Base-by-base conservation (phyloP, 2,888 invertebrate species). In the Athalia circularis region DNA sequence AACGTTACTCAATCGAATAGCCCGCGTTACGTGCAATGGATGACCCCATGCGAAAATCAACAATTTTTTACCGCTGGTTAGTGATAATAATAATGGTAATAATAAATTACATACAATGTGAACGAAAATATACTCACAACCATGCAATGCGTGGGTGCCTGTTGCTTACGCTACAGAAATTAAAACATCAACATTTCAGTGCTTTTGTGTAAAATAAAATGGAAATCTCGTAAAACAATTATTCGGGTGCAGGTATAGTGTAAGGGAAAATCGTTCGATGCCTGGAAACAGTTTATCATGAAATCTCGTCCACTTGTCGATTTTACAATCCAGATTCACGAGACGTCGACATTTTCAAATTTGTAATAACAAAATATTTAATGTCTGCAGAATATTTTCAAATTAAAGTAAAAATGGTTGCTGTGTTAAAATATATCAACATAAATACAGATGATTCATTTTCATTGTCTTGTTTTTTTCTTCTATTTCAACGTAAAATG, bases 81-180 rank as follows among this genome's bases (percentile, higher is more conserved):
- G 29, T 29, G 2, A 29, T 29, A 29, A 29, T 29, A 29, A 29
- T 29, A 29, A 11, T 15, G 43, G 50, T 52, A 54, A 68, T 11
- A n/a, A 54, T 8, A 54, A 52, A 68, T 54, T 54, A 43, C 0
- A 68, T 29, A 13, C 59, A 13, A 57, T 52, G 13, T 72, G 47
- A 15, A 57, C n/a, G 15, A 59, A 59, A 72, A 59, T 72, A 72
- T 72, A 72, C 72, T 72, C 72, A 72, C 72, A 72, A 72, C 45
- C 72, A 59, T 72, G 72, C 72, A 72, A 72, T 57, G 72, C 47
- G 72, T 59, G 59, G 29, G 29, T 29, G 57, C 72, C 11, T 59
- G 45, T 29, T 9, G 57, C 72, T 47, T 72, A 59, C 59, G 72
- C 72, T 72, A 72, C 43, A 72, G 59, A 59, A 72, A 72, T 72